A percentile compares a stretch with the other conserved stretches of the same genome.
These are phyloP conservation scores for Peromyscus melanophrys DNA, from an alignment of 2,797 vertebrate genomes.

Conservation along the genomic window DNA sequence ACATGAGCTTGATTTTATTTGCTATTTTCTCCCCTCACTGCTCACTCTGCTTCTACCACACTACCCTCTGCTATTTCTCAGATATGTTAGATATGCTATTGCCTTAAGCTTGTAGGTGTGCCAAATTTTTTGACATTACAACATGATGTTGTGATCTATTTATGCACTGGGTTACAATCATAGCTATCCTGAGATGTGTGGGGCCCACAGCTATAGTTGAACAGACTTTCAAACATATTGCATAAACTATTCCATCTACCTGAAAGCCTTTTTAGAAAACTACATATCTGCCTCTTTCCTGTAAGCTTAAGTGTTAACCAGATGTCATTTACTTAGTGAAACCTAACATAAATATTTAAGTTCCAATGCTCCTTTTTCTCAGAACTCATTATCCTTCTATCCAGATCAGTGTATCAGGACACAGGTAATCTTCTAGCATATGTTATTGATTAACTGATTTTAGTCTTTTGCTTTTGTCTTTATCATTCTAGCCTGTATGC, in stretches of 20 bases:
- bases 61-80: not conserved
- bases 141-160: not conserved
- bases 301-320: not conserved
- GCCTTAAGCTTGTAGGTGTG: not conserved
- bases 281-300: not conserved
- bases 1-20: not conserved
- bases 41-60: not conserved
- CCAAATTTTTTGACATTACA: not conserved
- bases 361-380: not conserved
- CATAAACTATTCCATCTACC: not conserved
- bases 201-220: not conserved
- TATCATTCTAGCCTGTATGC: not conserved
- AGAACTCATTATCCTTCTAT: not conserved
- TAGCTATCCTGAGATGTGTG: not conserved
- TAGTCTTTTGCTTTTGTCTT: not conserved
- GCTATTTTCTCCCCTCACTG: not conserved
- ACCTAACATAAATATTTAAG: slow-evolving; percentile 26
- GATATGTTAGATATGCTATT: not conserved
- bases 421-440: not conserved
- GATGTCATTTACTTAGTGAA: not conserved
- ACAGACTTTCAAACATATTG: not conserved
- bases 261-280: not conserved
- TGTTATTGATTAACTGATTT: not conserved
- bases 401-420: not conserved
- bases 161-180: not conserved